phyloP scores from a whole-genome alignment of 2,888 invertebrate genomes.

The Corythucha ciliata region DNA sequence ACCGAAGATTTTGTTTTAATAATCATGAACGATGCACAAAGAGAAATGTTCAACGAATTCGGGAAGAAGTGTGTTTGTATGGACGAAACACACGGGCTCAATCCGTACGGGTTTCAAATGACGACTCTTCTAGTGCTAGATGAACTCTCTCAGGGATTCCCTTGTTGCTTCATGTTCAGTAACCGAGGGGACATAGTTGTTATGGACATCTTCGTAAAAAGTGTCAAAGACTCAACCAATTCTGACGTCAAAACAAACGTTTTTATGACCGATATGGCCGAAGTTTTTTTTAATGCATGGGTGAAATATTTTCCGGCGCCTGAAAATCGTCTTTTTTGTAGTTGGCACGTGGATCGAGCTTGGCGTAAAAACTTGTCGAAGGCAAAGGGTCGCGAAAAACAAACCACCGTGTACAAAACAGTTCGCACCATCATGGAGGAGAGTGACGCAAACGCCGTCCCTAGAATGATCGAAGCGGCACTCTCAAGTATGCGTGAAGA shows the following conservation, averaged over 20 bases:
- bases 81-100: constrained; percentile 34
- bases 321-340: constrained; percentile 35
- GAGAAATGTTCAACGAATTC: constrained; percentile 30
- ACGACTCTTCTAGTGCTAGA: constrained; percentile 32
- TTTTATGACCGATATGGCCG: constrained; percentile 36
- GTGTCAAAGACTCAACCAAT: not conserved
- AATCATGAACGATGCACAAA: constrained; percentile 33
- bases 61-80: constrained; percentile 33
- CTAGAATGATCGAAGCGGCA: no score
- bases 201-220: not conserved
- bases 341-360: constrained; percentile 35
- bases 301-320: no score
- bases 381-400: no score
- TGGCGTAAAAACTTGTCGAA: constrained; percentile 32
- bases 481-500: no score
- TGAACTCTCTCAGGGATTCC: constrained; percentile 32
- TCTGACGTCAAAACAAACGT: constrained; percentile 24
- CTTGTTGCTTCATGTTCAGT: constrained; percentile 32
- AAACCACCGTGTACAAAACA: no score
- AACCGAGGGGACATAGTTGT: constrained; percentile 19
- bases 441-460: no score
- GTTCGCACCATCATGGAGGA: no score
- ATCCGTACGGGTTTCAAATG: constrained; percentile 31
- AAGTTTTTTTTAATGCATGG: constrained; percentile 34
- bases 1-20: constrained; percentile 34